These are phyloP conservation scores for Leuciscus idus DNA, from an alignment of 2,113 vertebrate species.

Conservation along the genomic window DNA sequence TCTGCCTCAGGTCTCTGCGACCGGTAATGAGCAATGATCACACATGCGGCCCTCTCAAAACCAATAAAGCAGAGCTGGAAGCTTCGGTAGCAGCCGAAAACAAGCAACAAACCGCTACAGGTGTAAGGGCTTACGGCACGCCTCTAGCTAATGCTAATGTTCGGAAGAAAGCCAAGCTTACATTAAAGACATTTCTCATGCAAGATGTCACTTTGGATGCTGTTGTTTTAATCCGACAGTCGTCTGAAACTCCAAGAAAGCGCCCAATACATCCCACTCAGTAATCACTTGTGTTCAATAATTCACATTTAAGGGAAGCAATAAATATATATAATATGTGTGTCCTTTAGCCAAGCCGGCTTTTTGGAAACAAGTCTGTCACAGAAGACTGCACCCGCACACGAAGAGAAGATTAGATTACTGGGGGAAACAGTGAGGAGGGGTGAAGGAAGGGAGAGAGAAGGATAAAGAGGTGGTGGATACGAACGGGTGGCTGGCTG, in stretches of 20 bases:
- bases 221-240: slow-evolving; percentile 35
- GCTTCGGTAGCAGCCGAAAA: slow-evolving; percentile 7
- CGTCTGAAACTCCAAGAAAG: background rate
- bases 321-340: slow-evolving; percentile 60
- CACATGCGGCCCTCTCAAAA: slow-evolving; percentile 48
- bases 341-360: slow-evolving; percentile 65
- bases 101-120: slow-evolving; percentile 25
- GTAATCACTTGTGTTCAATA: slow-evolving; percentile 79
- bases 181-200: slow-evolving; percentile 40
- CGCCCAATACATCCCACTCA: slow-evolving; percentile 14
- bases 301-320: slow-evolving; percentile 76
- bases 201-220: background rate
- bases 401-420: slow-evolving; percentile 82
- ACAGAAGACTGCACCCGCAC: slow-evolving; percentile 81
- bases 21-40: slow-evolving; percentile 58
- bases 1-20: background rate
- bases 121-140: background rate
- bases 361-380: slow-evolving; percentile 74
- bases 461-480: slow-evolving; percentile 35
- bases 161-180: background rate
- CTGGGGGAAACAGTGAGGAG: slow-evolving; percentile 47
- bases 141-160: slow-evolving; percentile 18
- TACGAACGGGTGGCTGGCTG: slow-evolving; percentile 4
- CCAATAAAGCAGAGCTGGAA: slow-evolving; percentile 34
- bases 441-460: slow-evolving; percentile 18